Conservation (phyloP, 2,797 vertebrate species). For the Antrozous pallidus region DNA sequence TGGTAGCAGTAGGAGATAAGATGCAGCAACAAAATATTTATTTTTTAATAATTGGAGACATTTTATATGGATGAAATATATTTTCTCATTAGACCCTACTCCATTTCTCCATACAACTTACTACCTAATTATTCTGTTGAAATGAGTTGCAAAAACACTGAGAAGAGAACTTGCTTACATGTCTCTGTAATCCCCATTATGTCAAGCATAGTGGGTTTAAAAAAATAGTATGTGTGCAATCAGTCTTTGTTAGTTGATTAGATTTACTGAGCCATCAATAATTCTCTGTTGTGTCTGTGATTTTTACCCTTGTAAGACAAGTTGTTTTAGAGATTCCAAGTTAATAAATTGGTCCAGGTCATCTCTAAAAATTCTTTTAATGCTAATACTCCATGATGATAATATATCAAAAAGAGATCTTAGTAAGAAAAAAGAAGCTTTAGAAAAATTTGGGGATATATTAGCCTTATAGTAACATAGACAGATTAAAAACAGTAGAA, state of each 20-base stretch:
- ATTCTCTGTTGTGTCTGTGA: slow-evolving; percentile 1
- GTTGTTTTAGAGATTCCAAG: slow-evolving; percentile 7
- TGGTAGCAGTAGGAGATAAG: background rate
- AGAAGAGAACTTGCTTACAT: background rate
- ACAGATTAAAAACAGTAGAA: background rate
- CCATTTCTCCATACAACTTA: background rate
- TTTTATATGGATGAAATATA: background rate
- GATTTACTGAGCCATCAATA: slow-evolving; percentile 27
- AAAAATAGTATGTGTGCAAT: background rate
- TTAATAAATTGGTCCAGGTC: background rate
- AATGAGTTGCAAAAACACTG: background rate
- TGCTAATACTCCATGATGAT: background rate
- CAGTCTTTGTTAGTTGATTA: slow-evolving; percentile 28
- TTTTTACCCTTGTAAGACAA: slow-evolving; percentile 3
- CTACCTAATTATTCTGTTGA: background rate
- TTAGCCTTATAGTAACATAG: background rate
- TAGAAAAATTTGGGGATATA: background rate
- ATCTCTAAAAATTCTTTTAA: background rate
- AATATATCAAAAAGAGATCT: background rate
- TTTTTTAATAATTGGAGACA: background rate
- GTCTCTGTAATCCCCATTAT: background rate
- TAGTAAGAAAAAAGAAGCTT: background rate
- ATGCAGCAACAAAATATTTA: background rate
- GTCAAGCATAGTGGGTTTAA: background rate
- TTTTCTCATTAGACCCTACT: background rate